phyloP scores from a whole-genome alignment of 37 sponge, comb jelly and placozoan genomes.

The Theonella swinhoei region DNA sequence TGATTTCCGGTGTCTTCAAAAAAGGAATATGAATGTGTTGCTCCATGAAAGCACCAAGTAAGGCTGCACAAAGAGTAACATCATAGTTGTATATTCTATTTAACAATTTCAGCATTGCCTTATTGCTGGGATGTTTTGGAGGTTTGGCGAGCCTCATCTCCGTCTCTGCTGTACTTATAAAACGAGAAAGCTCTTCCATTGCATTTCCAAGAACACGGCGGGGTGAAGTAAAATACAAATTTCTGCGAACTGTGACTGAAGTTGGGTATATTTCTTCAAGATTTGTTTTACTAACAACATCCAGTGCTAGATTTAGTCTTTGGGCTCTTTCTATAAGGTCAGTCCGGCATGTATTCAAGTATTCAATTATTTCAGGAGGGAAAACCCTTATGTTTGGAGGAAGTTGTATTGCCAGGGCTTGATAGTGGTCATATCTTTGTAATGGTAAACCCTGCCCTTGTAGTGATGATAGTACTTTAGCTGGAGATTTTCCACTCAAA shows the following conservation, averaged over 20 bases:
- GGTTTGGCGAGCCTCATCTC: background rate
- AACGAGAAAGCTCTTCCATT: background rate
- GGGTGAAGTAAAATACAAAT: background rate
- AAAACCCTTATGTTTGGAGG: background rate
- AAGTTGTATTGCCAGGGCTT: background rate
- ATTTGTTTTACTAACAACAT: background rate
- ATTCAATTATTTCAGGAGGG: background rate
- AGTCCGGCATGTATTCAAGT: background rate
- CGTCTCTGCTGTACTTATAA: background rate
- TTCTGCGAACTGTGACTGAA: background rate
- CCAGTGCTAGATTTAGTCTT: background rate
- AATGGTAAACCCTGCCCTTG: no score
- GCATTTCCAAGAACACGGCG: background rate
- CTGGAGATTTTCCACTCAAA: background rate
- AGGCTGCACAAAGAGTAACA: constrained; percentile 20
- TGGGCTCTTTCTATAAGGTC: background rate
- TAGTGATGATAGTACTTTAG: no score
- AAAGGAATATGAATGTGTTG: constrained; percentile 61
- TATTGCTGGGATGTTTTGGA: background rate
- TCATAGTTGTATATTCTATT: background rate
- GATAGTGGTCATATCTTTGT: no score
- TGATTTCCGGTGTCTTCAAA: constrained; percentile 32
- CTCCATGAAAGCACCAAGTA: constrained; percentile 75
- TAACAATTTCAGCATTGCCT: background rate
- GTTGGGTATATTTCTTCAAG: background rate